Base-by-base conservation (phyloP, 2,113 vertebrate genomes). In the Sialia sialis region DNA sequence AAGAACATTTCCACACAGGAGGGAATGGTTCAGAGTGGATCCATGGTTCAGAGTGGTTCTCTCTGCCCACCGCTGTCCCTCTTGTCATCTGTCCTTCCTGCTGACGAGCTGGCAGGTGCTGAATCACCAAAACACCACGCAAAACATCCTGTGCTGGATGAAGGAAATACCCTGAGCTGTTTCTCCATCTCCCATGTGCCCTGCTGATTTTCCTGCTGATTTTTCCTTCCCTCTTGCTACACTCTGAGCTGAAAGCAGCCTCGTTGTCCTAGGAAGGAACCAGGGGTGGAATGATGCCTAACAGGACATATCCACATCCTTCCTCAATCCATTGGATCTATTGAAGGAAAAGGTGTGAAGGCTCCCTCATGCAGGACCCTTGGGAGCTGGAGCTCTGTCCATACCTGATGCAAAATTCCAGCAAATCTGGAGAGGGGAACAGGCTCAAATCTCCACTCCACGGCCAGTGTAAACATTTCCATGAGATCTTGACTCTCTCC, bases 221-320 rank as follows among this genome's bases (percentile, higher is more conserved):
- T 93, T 60, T 11, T 56, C 10, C 19, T n/a, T n/a, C 52, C 39
- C 23, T 29, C 39, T 54, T 58, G 29, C 55, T 49, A 4, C 25
- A 17, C 32, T 69, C 54, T 0, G 19, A 34, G 26, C 48, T 30
- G 10, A 36, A 67, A 84, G 27, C 84, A 29, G 34, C 49, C 30
- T 82, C 0, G 0, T 8, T 36, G 49, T 36, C 49, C 54, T 16
- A 0, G 0, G 3, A 52, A 87, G 11, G 25, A 44, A 11, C 10
- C 46, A 34, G 46, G 46, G 12, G 7, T 41, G 26, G 39, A 11
- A 9, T 2, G 18, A 30, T 18, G 6, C 22, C 39, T 18, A 2
- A 4, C 18, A 62, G 26, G 11, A 16, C 23, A 51, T 26, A 29
- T 49, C 43, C 26, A 56, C 29, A 22, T 15, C 29, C 13, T 32